Base-by-base conservation (phyloP, 1,140 invertebrate species). In the Babylonia areolata region DNA sequence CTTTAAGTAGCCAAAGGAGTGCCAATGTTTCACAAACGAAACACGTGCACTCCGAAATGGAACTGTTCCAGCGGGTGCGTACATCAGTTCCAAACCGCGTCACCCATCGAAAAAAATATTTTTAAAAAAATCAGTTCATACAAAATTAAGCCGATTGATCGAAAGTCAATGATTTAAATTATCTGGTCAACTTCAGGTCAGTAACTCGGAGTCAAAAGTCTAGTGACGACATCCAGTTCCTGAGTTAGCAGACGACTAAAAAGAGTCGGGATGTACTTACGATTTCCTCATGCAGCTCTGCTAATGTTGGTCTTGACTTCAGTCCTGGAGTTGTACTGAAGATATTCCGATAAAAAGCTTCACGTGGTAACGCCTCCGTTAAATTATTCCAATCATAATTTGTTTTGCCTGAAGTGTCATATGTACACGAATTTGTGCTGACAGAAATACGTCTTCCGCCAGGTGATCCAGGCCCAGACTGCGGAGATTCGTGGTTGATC, bases 291-390 rank as follows among this genome's bases (percentile, higher is more conserved):
- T 98, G 98, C 3, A 99, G 95, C 94, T 99, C 97, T 92, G 98
- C 98, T 28, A 99, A 95, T 3, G 98, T 98, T 5, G 98, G 98
- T 92, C 98, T 91, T 97, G 95, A 90, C 97, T 97, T 93, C n/a
- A 93, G 58, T 31, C 96, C 97, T 91, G 97, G 97, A 73, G 98
- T 96, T 2, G 95, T 91, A 33, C 97, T 98, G 95, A 98, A 96
- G 87, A 98, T 97, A 94, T 99, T 98, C 85, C 98, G 96, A 94
- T 99, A 99, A 95, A 99, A 98, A 93, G 99, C 98, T 91, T 98
- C 94, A 79, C 98, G 95, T 15, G 98, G 98, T 73, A 99, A 93
- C 2, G 98, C 98, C 95, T 99, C 98, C 20, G 97, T 95, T 0
- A 98, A 99, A 93, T 99, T 99, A 93, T 99, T 90, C 58, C 98